phyloP scores from a whole-genome alignment of 2,113 vertebrate genomes.

The Phylloscopus trochilus region DNA sequence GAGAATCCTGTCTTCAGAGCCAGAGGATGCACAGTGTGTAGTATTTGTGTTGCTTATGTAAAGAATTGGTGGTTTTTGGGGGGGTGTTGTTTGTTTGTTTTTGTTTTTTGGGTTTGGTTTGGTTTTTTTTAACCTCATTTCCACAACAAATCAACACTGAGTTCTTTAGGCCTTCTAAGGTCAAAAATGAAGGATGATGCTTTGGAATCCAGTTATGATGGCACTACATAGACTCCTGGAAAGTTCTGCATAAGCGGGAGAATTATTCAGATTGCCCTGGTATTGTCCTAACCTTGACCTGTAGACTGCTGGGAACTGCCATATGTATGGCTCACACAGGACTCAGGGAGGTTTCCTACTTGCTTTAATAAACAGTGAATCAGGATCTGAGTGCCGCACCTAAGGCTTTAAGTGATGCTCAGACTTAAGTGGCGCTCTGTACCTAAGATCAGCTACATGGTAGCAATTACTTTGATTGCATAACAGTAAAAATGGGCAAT shows the following conservation, averaged over 20 bases:
- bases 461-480: neutral
- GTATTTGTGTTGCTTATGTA: neutral
- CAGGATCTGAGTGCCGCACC: neutral
- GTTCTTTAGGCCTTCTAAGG: neutral
- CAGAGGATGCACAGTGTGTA: neutral
- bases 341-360: neutral
- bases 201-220: neutral
- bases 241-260: neutral
- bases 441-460: neutral
- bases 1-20: neutral
- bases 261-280: neutral
- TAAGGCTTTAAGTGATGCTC: neutral
- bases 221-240: neutral
- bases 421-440: neutral
- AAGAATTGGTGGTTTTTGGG: neutral
- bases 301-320: neutral
- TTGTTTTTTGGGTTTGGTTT: neutral
- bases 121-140: neutral
- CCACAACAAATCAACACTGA: neutral
- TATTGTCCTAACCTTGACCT: neutral
- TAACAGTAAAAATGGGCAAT: neutral
- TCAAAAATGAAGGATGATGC: neutral
- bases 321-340: neutral
- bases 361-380: neutral
- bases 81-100: no score